phyloP scores from a whole-genome alignment of 2,113 vertebrate species.

The Cercocebus atys region DNA sequence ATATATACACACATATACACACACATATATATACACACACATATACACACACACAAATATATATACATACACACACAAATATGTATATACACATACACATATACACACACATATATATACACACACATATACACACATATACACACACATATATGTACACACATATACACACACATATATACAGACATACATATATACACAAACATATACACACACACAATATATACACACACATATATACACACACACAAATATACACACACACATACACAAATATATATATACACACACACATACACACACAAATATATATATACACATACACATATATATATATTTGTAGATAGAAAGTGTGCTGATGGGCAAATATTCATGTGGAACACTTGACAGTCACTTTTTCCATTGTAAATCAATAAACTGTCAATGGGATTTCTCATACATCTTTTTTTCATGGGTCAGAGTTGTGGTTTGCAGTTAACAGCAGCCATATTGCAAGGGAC shows the following conservation, averaged over 20 bases:
- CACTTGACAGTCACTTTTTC: not conserved
- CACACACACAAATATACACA: fast-evolving
- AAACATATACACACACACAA: fast-evolving
- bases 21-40: fast-evolving
- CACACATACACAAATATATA: fast-evolving
- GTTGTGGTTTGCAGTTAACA: not conserved
- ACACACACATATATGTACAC: fast-evolving
- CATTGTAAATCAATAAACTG: not conserved
- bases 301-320: too few species aligned
- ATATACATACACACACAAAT: fast-evolving
- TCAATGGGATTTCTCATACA: not conserved
- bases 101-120: fast-evolving
- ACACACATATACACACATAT: fast-evolving
- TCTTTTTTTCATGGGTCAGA: not conserved
- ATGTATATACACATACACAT: fast-evolving
- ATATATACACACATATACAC: fast-evolving
- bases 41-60: fast-evolving
- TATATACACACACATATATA: fast-evolving
- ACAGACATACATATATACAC: fast-evolving
- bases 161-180: fast-evolving
- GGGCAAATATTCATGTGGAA: not conserved
- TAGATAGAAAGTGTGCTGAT: not conserved
- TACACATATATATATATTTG: not conserved
- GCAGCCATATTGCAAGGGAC: not conserved
- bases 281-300: fast-evolving